Percentiles rank a stretch among this genome's conserved stretches.
phyloP scores from a whole-genome alignment of 2,888 invertebrate genomes.

The Dugesia japonica region DNA sequence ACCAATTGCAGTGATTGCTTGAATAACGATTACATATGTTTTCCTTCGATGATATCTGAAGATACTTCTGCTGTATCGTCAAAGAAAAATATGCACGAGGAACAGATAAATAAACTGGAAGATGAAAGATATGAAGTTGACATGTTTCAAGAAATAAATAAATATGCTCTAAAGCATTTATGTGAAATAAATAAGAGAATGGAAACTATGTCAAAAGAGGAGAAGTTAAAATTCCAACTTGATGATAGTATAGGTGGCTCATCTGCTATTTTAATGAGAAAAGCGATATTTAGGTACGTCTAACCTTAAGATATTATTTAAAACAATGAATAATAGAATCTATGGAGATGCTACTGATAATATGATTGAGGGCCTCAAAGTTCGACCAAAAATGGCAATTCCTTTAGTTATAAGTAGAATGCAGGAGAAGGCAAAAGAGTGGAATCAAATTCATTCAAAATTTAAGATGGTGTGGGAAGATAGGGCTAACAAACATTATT shows the following conservation, averaged over 20 bases:
- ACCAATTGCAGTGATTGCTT: neutral
- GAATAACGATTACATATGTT: neutral
- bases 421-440: neutral
- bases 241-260: neutral
- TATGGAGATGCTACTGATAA: neutral
- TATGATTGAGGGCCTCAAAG: neutral
- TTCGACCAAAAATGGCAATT: constrained; percentile 5
- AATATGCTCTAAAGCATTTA: neutral
- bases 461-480: constrained; percentile 7
- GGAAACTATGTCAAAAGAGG: neutral
- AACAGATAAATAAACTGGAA: neutral
- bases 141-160: constrained; percentile 10
- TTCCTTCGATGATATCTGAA: neutral
- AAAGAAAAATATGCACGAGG: neutral
- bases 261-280: neutral
- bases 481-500: neutral
- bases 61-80: neutral
- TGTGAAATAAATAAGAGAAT: neutral
- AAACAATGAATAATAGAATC: neutral
- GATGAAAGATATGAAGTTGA: constrained; percentile 6
- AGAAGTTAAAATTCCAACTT: neutral
- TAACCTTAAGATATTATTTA: too few relatives aligned
- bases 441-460: constrained; percentile 9
- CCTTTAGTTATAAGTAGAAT: neutral
- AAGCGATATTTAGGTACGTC: neutral